Percentiles rank a stretch among this genome's conserved stretches.
Conservation (phyloP, 2,888 invertebrate species). For the Mesochorus sp. region DNA sequence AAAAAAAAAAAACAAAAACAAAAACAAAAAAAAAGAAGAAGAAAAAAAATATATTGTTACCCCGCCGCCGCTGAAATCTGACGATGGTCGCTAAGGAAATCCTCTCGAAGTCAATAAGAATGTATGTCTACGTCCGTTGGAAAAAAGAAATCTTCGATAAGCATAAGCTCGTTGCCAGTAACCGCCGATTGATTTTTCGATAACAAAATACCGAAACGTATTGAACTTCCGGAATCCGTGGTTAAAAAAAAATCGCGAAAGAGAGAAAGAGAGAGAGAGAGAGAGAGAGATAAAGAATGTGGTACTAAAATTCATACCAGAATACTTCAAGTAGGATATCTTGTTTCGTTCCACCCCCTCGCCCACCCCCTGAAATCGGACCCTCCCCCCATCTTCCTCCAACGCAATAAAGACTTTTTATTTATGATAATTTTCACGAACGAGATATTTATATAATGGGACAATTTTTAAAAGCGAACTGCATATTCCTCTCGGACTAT, state of each 20-base stretch:
- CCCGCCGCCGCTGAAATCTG: constrained; percentile 35
- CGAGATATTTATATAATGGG: constrained; percentile 7
- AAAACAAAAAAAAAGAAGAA: too few species aligned
- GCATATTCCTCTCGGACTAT: constrained; percentile 41
- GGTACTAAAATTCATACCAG: constrained; percentile 25
- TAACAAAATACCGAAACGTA: constrained; percentile 18
- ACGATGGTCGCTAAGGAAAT: constrained; percentile 46
- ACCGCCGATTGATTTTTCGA: too few species aligned
- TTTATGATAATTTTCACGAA: background rate
- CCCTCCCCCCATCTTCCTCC: too few species aligned
- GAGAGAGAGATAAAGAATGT: constrained; percentile 1
- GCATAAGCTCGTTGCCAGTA: background rate
- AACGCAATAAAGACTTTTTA: background rate
- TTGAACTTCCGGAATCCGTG: constrained; percentile 22
- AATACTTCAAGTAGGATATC: background rate
- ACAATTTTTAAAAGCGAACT: constrained; percentile 5
- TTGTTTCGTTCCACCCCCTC: background rate
- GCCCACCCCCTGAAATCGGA: too few species aligned
- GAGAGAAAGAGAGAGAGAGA: background rate
- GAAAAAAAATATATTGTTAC: too few species aligned
- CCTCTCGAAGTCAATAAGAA: constrained; percentile 61
- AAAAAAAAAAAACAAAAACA: too few species aligned
- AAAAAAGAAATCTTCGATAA: constrained; percentile 9
- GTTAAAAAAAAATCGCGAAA: constrained; percentile 22
- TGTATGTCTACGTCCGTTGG: constrained; percentile 16